phyloP scores from a whole-genome alignment of 2,797 vertebrate genomes.

The Silurus aristotelis region DNA sequence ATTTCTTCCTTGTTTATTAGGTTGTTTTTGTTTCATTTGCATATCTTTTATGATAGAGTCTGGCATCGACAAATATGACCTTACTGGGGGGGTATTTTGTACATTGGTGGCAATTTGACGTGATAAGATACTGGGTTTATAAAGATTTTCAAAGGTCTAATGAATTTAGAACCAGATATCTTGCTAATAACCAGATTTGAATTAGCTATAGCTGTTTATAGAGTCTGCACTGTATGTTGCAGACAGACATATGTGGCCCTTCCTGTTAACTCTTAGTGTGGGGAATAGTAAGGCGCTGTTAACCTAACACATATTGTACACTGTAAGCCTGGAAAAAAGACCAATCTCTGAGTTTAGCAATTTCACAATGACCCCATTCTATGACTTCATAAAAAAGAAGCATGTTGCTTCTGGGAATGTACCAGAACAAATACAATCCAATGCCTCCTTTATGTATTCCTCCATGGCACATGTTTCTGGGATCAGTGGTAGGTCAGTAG shows the following conservation, averaged over 20 bases:
- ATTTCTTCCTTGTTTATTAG: background rate
- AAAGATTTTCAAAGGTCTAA: background rate
- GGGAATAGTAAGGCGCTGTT: background rate
- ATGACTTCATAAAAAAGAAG: background rate
- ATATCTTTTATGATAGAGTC: background rate
- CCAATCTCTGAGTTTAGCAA: background rate
- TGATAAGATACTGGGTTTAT: background rate
- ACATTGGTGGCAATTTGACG: background rate
- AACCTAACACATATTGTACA: background rate
- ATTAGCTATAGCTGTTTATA: background rate
- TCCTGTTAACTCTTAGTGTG: background rate
- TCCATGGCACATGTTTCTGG: conserved; percentile 3
- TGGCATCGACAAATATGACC: no score
- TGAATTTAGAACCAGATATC: background rate
- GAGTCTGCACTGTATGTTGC: background rate
- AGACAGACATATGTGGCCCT: background rate
- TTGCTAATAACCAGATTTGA: background rate
- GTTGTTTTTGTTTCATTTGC: background rate
- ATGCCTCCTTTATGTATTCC: background rate
- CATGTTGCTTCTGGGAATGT: background rate
- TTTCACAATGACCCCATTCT: background rate
- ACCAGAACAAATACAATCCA: background rate
- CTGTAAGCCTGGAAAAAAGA: background rate
- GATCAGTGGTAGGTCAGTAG: background rate
- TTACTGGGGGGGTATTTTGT: background rate